Base-by-base conservation (phyloP, 2,113 vertebrate species). In the Nycticryphes semicollaris region DNA sequence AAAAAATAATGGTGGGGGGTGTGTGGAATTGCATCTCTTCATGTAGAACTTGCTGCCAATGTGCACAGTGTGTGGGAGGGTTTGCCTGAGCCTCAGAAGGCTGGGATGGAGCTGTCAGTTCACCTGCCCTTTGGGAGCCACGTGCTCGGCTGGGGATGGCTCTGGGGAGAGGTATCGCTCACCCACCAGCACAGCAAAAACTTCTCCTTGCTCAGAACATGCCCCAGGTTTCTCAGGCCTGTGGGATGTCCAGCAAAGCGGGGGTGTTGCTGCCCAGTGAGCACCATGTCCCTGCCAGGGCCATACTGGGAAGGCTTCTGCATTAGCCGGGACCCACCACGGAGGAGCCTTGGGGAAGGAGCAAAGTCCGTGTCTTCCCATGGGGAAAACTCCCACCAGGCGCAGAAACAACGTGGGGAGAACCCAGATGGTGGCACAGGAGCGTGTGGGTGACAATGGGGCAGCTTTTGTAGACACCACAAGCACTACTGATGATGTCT, bases 21-120 rank as follows among this genome's bases (percentile, higher is more conserved):
- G 50, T 13, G 51, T 16, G 9, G 50, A 89, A 91, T 70, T 8
- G 18, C 43, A 87, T 85, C 31, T 33, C 35, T 74, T 88, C 15
- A 0, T 47, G 8, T 6, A 16, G 73, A 76, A 37, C 60, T 54
- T 3, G 4, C 78, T 73, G 75, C 86, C 78, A 74, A 76, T 23
- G 47, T 0, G 0, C 43, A 0, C 51, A 60, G 70, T 53, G 3
- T 2, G 53, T 0, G 0, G 67, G 31, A 73, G 73, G 86, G 67
- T 70, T 89, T 78, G 2, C 7, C 67, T 2, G 24, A 67, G 47
- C 30, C 68, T 84, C 51, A 9, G 69, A 69, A 43, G 2, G 0
- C 84, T 51, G 83, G 24, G 4, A 5, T 0, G 43, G 4, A 14
- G 64, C 83, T 20, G 39, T 10, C 2, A 0, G 51, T 39, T 50